Conservation (phyloP, 2,113 vertebrate genomes). For the Rhinolophus ferrumequinum region DNA sequence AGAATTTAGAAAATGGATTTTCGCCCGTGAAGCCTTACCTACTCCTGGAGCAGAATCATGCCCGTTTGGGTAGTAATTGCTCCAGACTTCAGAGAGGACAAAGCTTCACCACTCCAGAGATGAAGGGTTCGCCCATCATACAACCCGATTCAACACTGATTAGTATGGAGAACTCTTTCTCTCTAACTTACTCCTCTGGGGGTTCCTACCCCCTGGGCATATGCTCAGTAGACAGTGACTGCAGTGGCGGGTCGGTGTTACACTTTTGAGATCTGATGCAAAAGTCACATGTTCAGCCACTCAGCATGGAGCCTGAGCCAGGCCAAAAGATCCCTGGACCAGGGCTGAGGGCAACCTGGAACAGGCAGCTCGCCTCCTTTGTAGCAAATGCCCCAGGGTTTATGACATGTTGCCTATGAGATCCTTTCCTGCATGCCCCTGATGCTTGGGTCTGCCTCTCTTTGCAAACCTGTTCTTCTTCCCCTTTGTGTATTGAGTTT, state of each 20-base stretch:
- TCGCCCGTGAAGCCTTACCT: not conserved
- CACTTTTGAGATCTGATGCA: not conserved
- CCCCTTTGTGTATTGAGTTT: fast-evolving
- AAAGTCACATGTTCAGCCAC: fast-evolving
- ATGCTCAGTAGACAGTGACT: not conserved
- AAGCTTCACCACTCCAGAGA: not conserved
- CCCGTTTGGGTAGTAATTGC: not conserved
- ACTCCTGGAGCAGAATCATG: not conserved
- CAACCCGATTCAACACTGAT: not conserved
- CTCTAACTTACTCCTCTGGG: not conserved
- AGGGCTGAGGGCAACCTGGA: fast-evolving
- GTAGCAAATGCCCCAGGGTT: fast-evolving
- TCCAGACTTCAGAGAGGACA: not conserved
- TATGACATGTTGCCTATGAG: fast-evolving
- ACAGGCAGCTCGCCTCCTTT: fast-evolving
- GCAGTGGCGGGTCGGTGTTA: fast-evolving
- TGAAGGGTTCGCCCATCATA: not conserved
- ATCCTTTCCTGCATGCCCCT: fast-evolving
- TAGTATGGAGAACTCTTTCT: not conserved
- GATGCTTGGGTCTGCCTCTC: not conserved
- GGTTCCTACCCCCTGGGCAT: not conserved
- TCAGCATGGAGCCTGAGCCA: not conserved
- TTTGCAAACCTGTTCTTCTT: not conserved
- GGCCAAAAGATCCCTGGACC: fast-evolving
- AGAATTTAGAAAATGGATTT: slow-evolving; percentile 19